phyloP scores from a whole-genome alignment of 2,113 vertebrate species.

The Rhinoptilus africanus region DNA sequence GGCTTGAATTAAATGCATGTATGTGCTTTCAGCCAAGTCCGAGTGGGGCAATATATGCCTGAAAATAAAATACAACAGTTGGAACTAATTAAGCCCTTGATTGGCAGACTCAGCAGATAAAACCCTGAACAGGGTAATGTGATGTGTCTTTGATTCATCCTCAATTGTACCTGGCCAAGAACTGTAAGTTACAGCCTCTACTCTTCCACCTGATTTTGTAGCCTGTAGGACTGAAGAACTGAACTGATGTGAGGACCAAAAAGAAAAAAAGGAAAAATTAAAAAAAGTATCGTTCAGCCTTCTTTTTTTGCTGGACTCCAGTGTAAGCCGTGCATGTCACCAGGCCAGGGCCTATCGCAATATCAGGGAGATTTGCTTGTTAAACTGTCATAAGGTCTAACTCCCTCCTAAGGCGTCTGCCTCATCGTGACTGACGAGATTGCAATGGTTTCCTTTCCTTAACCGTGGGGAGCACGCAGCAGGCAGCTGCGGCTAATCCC shows the following conservation, averaged over 20 bases:
- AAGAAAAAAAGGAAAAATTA: too few species aligned
- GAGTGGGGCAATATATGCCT: background rate
- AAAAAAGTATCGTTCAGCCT: background rate
- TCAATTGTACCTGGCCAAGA: background rate
- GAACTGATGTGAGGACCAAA: background rate
- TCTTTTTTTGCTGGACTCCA: background rate
- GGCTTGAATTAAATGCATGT: background rate
- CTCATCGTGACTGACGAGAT: background rate
- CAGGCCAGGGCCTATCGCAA: background rate
- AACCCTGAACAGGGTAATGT: background rate
- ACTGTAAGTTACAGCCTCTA: background rate
- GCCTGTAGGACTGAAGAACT: background rate
- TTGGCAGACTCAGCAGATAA: background rate
- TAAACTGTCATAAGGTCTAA: rapidly evolving
- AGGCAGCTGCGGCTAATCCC: background rate
- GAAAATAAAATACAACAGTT: background rate
- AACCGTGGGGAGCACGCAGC: background rate
- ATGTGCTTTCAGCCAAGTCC: background rate
- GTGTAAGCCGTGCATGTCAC: background rate
- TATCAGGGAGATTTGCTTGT: background rate
- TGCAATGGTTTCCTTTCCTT: background rate
- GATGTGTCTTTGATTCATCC: background rate
- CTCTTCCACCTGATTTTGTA: background rate
- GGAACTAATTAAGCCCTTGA: background rate
- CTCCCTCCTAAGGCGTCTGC: background rate